These are phyloP conservation scores for Peromyscus polionotus DNA, from an alignment of 2,113 vertebrate genomes.

Conservation along the genomic window DNA sequence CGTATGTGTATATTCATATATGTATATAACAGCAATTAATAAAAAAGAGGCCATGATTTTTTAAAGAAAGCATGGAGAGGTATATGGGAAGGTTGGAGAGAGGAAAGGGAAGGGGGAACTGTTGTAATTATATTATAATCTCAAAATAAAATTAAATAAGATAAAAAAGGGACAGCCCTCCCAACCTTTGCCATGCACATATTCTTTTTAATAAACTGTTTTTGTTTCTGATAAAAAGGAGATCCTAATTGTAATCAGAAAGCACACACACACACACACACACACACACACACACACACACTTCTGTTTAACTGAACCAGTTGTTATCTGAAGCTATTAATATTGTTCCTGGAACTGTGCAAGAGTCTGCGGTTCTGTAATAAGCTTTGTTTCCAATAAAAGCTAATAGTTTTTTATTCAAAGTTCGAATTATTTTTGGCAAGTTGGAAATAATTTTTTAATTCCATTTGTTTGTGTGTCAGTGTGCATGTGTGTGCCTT, in stretches of 20 bases:
- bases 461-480: neutral
- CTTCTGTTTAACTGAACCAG: neutral
- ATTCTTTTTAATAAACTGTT: neutral
- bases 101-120: neutral
- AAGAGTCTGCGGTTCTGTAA: neutral
- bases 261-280: neutral
- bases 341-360: neutral
- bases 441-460: neutral
- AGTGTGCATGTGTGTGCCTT: neutral
- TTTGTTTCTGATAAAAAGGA: neutral
- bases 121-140: neutral
- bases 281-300: neutral
- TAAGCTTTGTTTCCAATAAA: neutral
- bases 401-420: neutral
- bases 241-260: neutral
- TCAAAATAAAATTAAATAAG: neutral
- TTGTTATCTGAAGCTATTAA: neutral
- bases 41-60: neutral
- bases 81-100: neutral
- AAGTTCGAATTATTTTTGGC: conserved; percentile 21
- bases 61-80: neutral
- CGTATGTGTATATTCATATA: neutral
- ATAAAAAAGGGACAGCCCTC: neutral
- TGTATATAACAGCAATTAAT: neutral
- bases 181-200: neutral